Conservation (phyloP, 2,113 vertebrate species). For the Carassius gibelio region DNA sequence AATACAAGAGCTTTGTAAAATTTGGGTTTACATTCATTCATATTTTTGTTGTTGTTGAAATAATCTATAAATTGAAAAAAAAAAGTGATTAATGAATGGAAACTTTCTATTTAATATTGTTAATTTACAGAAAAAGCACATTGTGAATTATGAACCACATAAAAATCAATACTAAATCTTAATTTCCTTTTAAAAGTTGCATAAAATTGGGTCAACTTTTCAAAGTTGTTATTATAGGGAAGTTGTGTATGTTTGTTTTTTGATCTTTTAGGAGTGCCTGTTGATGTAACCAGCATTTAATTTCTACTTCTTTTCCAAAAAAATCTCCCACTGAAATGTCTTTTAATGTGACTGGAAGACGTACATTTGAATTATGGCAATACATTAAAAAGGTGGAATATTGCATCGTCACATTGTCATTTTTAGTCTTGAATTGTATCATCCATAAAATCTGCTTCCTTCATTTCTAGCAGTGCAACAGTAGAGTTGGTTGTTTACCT, state of each 20-base stretch:
- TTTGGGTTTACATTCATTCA: neutral
- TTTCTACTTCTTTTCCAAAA: neutral
- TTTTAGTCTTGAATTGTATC: neutral
- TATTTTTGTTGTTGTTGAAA: neutral
- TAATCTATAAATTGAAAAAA: neutral
- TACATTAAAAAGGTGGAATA: constrained; percentile 29
- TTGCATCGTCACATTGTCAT: neutral
- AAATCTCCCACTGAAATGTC: neutral
- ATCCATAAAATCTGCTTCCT: neutral
- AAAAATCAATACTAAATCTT: neutral
- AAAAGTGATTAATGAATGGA: neutral
- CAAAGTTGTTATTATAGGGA: neutral
- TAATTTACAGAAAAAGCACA: neutral
- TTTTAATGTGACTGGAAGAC: constrained; percentile 33
- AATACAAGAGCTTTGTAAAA: neutral
- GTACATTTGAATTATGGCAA: constrained; percentile 37
- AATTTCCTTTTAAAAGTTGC: neutral
- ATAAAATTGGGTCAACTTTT: neutral
- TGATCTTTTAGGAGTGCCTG: neutral
- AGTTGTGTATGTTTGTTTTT: neutral
- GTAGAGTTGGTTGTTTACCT: neutral
- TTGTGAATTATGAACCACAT: neutral
- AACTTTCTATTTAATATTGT: neutral
- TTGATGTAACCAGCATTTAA: neutral
- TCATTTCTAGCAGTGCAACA: neutral